Base-by-base conservation (phyloP, 2,797 vertebrate species). In the Syngnathus rostellatus region DNA sequence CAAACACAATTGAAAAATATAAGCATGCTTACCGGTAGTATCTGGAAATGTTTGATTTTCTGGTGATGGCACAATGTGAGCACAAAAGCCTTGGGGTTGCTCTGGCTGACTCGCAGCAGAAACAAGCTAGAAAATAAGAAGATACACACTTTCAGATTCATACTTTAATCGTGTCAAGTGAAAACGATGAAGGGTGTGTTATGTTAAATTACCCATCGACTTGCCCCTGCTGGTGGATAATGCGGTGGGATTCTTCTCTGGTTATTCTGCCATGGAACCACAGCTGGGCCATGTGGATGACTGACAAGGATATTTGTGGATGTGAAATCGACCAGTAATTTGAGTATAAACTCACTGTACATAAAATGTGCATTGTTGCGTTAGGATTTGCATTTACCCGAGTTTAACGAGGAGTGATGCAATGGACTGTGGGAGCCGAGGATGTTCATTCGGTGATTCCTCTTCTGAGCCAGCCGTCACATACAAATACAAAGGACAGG, bases 41-140 rank as follows among this genome's bases (percentile, higher is more conserved):
- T 99, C 88, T 99, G 97, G 92, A 99, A 99, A 90, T 99, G 96
- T 85, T 96, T 98, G 81, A 99, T 96, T 90, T 99, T 99, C 91
- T 99, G 97, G 88, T 99, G 97, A 86, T 98, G 95, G 89, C 95
- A 98, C 88, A 99, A 89, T 0, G 97, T 98, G 80, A 99, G 95
- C 68, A 99, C 97, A 86, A 98, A 99, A 2, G 97, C 94, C 92
- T 97, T 99, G 83, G 97, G 97, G 81, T 98, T 99, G 83, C 97
- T 99, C 90, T 98, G 97, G 89, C 97, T 99, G 89, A 98, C 95
- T 81, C 97, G 92, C 63, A 99, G 90, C 67, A 99, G 92, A 84
- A 98, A 99, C 76, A 99, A 90, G 83, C 97, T 99, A 80, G 1
- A 66, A 43, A 61, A 39, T 65, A 46, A 57, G 0, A 17, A 68